Evolutionary conservation across 2,113 vertebrate species (phyloP).

Genomic region (Aphyosemion australe): DNA sequence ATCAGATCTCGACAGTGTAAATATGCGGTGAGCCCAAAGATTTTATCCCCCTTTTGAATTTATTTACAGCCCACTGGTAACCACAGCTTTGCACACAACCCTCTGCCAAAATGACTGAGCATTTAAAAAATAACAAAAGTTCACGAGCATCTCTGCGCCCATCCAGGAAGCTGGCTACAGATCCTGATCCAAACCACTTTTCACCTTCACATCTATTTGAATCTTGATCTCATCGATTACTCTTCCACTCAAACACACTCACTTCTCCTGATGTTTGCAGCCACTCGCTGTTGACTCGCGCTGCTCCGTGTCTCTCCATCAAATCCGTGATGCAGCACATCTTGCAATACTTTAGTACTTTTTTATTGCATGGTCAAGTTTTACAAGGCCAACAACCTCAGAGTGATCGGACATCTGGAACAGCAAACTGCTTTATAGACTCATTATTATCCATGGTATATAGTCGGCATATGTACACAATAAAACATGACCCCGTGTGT

Average conservation of each 20-base stretch:
- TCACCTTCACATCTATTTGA: neutral
- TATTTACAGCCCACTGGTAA: neutral
- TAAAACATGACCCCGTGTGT: constrained; percentile 57
- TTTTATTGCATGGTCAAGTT: constrained; percentile 60
- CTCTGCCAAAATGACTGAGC: neutral
- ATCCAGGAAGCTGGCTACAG: neutral
- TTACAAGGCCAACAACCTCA: constrained; percentile 36
- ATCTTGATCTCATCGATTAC: too few relatives aligned
- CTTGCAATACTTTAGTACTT: constrained; percentile 26
- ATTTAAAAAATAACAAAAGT: neutral
- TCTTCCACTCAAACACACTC: neutral
- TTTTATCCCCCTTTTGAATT: neutral
- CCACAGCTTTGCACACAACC: neutral
- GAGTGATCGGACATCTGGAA: constrained; percentile 68
- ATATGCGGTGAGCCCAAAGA: constrained; percentile 88
- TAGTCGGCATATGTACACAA: constrained; percentile 59
- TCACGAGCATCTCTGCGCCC: neutral
- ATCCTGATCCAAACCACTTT: neutral
- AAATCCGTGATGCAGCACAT: constrained; percentile 17
- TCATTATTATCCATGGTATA: constrained; percentile 53
- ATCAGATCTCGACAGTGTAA: constrained; percentile 99
- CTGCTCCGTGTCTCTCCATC: neutral
- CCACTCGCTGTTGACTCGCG: neutral
- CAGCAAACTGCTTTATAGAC: constrained; percentile 58
- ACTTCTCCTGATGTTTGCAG: neutral